phyloP scores from a whole-genome alignment of 2,888 invertebrate species.

The Thereva nobilitata region DNA sequence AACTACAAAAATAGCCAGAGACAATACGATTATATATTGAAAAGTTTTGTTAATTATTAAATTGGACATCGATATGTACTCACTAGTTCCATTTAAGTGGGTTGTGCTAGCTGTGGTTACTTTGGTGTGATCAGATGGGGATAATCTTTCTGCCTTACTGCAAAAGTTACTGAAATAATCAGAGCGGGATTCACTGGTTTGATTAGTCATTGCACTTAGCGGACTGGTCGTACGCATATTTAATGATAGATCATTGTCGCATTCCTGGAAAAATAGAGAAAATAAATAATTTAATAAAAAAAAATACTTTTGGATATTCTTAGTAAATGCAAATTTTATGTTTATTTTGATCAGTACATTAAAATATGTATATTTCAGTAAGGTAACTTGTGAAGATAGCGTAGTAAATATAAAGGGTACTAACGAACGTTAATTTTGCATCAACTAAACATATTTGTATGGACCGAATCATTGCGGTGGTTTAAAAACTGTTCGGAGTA shows the following conservation, averaged over 20 bases:
- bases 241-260: constrained; percentile 54
- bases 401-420: no score
- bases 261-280: constrained; percentile 50
- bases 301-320: background rate
- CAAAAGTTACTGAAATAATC: constrained; percentile 30
- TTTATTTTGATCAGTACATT: no score
- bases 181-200: constrained; percentile 44
- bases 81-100: constrained; percentile 70
- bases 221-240: constrained; percentile 50
- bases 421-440: no score
- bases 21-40: background rate
- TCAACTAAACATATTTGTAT: no score
- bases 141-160: constrained; percentile 2
- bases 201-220: constrained; percentile 49
- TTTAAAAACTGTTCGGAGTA: no score
- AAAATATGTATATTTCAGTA: no score
- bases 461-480: no score
- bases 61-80: constrained; percentile 60
- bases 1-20: background rate
- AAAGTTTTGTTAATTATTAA: constrained; percentile 34
- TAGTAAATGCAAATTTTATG: no score
- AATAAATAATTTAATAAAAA: background rate
- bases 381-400: no score
- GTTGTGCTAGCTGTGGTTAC: constrained; percentile 62
- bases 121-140: constrained; percentile 53